Evolutionary conservation across 2,797 vertebrate species (phyloP).

Genomic region (Pipistrellus pipistrellus): DNA sequence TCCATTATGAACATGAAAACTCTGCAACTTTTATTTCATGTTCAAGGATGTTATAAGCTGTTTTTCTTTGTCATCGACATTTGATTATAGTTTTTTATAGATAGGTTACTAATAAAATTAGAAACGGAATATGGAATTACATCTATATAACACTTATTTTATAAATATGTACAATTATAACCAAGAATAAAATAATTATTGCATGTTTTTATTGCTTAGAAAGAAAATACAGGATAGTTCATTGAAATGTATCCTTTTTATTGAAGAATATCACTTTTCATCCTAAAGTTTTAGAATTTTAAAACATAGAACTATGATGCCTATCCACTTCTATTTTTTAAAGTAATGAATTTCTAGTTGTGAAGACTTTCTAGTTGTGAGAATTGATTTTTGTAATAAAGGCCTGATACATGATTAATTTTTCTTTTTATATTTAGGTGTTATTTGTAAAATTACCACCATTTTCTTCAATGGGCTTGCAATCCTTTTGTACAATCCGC

Average conservation of each 20-base stretch:
- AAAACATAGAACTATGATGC: not conserved
- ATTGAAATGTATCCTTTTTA: not conserved
- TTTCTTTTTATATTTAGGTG: conserved; percentile 85
- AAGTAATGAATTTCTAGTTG: not conserved
- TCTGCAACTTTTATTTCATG: not conserved
- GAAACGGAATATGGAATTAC: not conserved
- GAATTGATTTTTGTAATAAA: conserved; percentile 18
- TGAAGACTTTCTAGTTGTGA: not conserved
- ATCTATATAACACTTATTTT: not conserved
- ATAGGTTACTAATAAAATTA: not conserved
- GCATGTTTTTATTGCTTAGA: conserved; percentile 39
- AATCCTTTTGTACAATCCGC: conserved; percentile 88
- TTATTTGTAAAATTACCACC: conserved; percentile 87
- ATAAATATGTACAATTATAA: not conserved
- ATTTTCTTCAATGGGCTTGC: conserved; percentile 87
- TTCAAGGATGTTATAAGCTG: not conserved
- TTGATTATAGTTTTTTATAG: not conserved
- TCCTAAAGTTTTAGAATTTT: not conserved
- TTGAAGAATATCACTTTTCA: not conserved
- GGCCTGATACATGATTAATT: not conserved
- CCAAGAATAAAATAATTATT: conserved; percentile 22
- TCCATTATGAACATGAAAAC: not conserved
- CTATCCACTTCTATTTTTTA: not conserved
- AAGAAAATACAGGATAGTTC: conserved; percentile 8
- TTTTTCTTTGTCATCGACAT: conserved; percentile 31